phyloP scores from a whole-genome alignment of 2,888 invertebrate species.

The Choristoneura rosaceana region DNA sequence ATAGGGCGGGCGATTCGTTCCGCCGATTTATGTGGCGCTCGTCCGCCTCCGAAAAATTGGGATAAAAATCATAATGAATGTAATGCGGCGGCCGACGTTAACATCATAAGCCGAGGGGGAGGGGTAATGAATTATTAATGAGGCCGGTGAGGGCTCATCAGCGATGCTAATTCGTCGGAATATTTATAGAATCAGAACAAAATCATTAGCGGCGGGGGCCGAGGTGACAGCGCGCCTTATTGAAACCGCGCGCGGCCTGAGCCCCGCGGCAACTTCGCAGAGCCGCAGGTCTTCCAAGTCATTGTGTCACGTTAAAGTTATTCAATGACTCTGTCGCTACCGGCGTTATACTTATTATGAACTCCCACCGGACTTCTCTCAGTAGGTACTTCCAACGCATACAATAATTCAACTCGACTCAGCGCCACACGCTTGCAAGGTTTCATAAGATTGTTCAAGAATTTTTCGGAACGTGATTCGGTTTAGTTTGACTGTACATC shows the following conservation, averaged over 20 bases:
- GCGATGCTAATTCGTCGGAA: conserved; percentile 31
- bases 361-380: too few relatives aligned
- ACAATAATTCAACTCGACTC: too few relatives aligned
- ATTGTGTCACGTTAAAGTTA: conserved; percentile 2
- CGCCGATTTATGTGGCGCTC: background rate
- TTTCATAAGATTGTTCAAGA: too few relatives aligned
- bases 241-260: conserved; percentile 11
- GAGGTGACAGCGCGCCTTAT: conserved; percentile 1
- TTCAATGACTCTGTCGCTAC: background rate
- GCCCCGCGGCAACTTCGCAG: conserved; percentile 1
- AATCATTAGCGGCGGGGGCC: conserved; percentile 16
- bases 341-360: background rate
- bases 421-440: too few relatives aligned
- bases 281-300: background rate
- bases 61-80: conserved; percentile 33
- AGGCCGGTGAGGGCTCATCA: conserved; percentile 21
- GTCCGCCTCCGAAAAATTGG: background rate
- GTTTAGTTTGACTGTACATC: too few relatives aligned
- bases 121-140: conserved; percentile 31
- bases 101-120: conserved; percentile 12
- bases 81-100: conserved; percentile 24
- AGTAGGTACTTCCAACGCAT: too few relatives aligned
- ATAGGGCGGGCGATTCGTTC: background rate
- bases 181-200: conserved; percentile 37
- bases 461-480: too few relatives aligned